A percentile compares a stretch with the other conserved stretches of the same genome.
phyloP scores from a whole-genome alignment of 2,888 invertebrate species.

The Ectemnius cavifrons region DNA sequence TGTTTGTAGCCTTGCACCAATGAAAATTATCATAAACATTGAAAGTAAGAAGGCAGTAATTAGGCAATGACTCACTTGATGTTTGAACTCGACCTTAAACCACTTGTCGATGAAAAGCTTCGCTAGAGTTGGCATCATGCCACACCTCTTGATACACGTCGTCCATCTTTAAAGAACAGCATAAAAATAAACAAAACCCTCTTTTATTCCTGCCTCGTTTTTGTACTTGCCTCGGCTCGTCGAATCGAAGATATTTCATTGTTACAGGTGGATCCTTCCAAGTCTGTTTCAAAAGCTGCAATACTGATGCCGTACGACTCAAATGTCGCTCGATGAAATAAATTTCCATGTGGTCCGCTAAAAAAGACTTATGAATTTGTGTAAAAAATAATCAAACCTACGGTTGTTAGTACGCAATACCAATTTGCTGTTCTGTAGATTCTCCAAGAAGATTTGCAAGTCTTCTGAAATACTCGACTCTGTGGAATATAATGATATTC shows the following conservation, averaged over 20 bases:
- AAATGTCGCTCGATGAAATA: conserved; percentile 6
- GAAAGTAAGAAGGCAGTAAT: neutral
- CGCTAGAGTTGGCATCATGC: neutral
- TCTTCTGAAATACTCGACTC: neutral
- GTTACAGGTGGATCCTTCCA: neutral
- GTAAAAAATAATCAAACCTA: neutral
- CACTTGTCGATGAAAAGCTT: neutral
- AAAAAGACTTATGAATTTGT: neutral
- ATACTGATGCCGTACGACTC: neutral
- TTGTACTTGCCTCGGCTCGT: neutral
- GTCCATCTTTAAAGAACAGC: neutral
- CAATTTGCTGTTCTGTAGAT: neutral
- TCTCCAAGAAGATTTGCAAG: neutral
- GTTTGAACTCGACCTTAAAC: neutral
- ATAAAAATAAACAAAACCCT: neutral
- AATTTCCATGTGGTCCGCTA: conserved; percentile 3
- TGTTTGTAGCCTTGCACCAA: neutral
- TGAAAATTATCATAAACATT: no score
- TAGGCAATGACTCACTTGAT: neutral
- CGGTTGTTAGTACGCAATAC: neutral
- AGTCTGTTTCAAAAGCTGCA: neutral
- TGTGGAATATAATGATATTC: neutral
- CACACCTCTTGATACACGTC: neutral
- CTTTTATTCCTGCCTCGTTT: no score
- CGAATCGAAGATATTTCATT: neutral